Evolutionary conservation across 2,113 vertebrate species (phyloP).

Genomic region (Oplegnathus fasciatus): DNA sequence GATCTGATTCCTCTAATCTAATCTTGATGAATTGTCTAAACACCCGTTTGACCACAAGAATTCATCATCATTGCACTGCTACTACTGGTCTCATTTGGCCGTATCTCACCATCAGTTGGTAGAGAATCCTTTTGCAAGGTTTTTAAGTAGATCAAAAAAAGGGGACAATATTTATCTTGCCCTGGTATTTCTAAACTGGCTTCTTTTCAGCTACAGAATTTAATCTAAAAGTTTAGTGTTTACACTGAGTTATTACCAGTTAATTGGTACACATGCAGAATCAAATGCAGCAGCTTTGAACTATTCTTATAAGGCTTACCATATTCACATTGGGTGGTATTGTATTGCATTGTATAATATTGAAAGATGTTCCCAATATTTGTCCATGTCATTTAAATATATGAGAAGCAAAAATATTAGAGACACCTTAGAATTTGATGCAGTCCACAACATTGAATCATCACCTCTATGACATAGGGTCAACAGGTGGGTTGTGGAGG

Average conservation of each 20-base stretch:
- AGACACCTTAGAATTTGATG: neutral
- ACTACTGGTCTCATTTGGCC: neutral
- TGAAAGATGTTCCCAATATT: neutral
- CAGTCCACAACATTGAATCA: neutral
- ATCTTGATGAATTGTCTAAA: neutral
- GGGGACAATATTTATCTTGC: neutral
- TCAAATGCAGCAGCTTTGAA: neutral
- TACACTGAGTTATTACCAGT: neutral
- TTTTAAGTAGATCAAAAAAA: neutral
- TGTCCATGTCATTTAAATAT: neutral
- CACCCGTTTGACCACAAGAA: neutral
- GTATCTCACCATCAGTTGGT: too few species aligned
- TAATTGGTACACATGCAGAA: neutral
- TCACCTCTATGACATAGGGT: neutral
- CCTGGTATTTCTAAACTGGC: neutral
- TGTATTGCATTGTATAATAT: neutral
- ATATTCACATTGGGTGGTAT: neutral
- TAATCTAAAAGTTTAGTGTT: neutral
- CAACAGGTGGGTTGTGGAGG: neutral
- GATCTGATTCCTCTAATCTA: neutral
- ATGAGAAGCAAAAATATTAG: neutral
- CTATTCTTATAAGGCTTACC: neutral
- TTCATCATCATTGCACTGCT: too few species aligned
- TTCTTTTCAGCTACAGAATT: neutral
- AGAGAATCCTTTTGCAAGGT: neutral